Evolutionary conservation across 2,888 invertebrate genomes (phyloP).

Genomic region (Saturnia japonica): DNA sequence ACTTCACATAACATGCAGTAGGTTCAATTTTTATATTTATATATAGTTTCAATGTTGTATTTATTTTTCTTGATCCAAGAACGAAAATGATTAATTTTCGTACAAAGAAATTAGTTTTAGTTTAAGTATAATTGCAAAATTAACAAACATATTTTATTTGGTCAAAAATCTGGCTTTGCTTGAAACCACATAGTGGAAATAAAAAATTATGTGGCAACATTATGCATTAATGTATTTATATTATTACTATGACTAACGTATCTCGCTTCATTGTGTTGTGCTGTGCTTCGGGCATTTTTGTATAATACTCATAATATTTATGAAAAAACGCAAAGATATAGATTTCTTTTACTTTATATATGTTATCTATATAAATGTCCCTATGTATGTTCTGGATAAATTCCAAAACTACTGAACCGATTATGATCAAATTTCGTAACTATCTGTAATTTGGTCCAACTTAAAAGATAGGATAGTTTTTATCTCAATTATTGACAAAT

Average conservation of each 20-base stretch:
- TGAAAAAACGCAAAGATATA: no score
- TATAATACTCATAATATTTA: no score
- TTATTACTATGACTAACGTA: neutral
- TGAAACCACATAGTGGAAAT: neutral
- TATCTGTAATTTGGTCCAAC: no score
- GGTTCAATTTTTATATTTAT: constrained; percentile 25
- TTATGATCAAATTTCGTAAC: no score
- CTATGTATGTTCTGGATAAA: no score
- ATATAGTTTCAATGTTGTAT: constrained; percentile 1
- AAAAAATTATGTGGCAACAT: neutral
- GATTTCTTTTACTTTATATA: no score
- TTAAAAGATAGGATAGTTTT: no score
- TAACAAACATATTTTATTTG: neutral
- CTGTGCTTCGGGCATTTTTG: neutral
- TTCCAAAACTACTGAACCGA: no score
- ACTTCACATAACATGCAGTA: constrained; percentile 20
- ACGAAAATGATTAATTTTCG: neutral
- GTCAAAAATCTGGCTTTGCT: neutral
- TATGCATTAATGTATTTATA: neutral
- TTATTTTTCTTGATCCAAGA: neutral
- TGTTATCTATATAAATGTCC: no score
- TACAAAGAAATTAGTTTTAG: neutral
- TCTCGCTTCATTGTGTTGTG: neutral
- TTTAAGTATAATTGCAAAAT: neutral
- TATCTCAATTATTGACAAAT: no score